A percentile compares a stretch with the other conserved stretches of the same genome.
Evolutionary conservation across 2,113 vertebrate genomes (phyloP).

Genomic region (Tyto alba): DNA sequence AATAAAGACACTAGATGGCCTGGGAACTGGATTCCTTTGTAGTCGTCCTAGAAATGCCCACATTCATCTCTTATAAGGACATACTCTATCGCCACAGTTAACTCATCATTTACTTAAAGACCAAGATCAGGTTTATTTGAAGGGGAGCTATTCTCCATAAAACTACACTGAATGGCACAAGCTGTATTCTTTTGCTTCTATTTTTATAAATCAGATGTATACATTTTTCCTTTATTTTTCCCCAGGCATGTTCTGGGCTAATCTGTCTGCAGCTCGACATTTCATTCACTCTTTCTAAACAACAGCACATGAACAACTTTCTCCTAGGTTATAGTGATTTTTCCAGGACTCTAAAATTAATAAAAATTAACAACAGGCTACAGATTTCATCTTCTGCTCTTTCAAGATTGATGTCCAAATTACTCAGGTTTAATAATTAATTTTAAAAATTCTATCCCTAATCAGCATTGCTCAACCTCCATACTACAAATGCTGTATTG

Average conservation of each 20-base stretch:
- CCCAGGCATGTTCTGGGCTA: not conserved
- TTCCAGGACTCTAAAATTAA: not conserved
- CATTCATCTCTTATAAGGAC: not conserved
- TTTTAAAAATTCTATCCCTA: not conserved
- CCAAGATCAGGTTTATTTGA: not conserved
- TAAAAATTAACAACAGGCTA: not conserved
- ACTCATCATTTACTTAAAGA: not conserved
- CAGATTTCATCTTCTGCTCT: not conserved
- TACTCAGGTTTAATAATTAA: not conserved
- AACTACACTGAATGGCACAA: not conserved
- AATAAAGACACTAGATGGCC: not conserved
- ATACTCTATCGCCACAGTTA: not conserved
- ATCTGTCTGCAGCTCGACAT: not conserved
- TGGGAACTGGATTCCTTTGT: not conserved
- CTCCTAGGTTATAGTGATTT: not conserved
- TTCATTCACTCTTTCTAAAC: not conserved
- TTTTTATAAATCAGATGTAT: not conserved
- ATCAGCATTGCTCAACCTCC: not conserved
- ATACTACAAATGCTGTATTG: not conserved
- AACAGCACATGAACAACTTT: not conserved
- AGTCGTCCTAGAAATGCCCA: not conserved
- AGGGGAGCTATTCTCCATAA: not conserved
- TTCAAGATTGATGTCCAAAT: not conserved
- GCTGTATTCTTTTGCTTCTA: not conserved
- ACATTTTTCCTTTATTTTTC: not conserved